Evolutionary conservation across 2,113 vertebrate genomes (phyloP), one percentile per base, ranked within the genome.

Genomic region (Thamnophis sirtalis): DNA sequence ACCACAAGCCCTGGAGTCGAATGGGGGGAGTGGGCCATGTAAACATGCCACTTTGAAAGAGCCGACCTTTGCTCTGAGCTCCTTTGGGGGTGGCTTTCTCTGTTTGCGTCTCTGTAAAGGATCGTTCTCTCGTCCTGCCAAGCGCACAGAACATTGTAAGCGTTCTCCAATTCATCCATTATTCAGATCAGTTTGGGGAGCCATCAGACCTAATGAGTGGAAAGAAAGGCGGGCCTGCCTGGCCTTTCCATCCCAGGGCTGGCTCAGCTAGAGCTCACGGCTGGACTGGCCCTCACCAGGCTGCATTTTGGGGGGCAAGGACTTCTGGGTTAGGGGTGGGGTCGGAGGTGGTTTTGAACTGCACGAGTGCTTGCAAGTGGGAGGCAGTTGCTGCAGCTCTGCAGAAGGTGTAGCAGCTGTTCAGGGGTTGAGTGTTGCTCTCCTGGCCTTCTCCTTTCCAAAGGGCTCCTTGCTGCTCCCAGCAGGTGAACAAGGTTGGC

Each of bases 131-230:
- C 86, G 9, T 96, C 95, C 95, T 96, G 94, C 80, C 0, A 68
- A 97, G 96, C 92, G 0, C 92, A 89, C 91, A 50, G 96, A 97
- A 96, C 97, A 97, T 97, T 96, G 97, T 97, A 97, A 97, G 97
- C 97, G 96, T 93, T 96, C 97, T 97, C 90, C 92, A 33, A 95
- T 96, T 96, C 97, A 97, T 98, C 97, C 98, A 98, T 98, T 98
- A 98, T 98, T 98, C 97, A 98, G 93, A 94, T 96, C 96, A 95
- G 95, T 97, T 97, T 97, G 97, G 97, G 96, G 98, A 98, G 96
- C 95, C 94, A 97, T 98, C 97, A 95, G 96, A 97, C 97, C 97
- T 98, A 97, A 98, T 97, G 98, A 98, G 98, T 96, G 97, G 97
- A 97, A 96, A 93, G 91, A 95, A 96, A 96, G 94, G 96, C 15